Evolutionary conservation across 1,140 invertebrate species (phyloP).

Genomic region (Drosophila cardini): DNA sequence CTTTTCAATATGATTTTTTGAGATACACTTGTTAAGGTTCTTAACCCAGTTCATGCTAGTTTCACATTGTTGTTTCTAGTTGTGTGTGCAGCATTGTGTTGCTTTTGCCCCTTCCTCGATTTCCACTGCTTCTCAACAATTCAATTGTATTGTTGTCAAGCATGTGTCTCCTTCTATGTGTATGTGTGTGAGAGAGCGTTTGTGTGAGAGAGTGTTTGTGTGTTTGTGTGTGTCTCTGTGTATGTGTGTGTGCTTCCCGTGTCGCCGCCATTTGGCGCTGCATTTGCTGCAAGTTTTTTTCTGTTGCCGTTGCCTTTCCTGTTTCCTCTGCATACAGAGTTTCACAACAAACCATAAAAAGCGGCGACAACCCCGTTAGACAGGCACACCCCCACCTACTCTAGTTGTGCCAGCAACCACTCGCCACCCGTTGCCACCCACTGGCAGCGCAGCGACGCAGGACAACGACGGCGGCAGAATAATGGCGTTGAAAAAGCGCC

Average conservation of each 20-base stretch:
- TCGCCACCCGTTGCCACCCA: slow-evolving; percentile 39
- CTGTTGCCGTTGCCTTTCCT: slow-evolving; percentile 60
- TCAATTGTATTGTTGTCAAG: slow-evolving; percentile 53
- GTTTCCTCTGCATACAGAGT: slow-evolving; percentile 74
- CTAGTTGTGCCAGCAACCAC: slow-evolving; percentile 28
- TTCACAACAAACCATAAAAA: slow-evolving; percentile 83
- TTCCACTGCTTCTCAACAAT: not conserved
- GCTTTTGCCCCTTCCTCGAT: not conserved
- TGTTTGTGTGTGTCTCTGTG: slow-evolving; percentile 17
- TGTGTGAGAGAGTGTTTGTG: not conserved
- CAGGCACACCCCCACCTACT: slow-evolving; percentile 15
- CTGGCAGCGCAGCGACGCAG: slow-evolving; percentile 47
- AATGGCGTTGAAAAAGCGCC: slow-evolving; percentile 41
- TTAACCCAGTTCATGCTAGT: slow-evolving; percentile 35
- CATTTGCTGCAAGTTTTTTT: slow-evolving; percentile 55
- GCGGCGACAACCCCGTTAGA: slow-evolving; percentile 3
- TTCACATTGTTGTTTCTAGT: slow-evolving; percentile 42
- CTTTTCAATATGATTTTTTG: slow-evolving; percentile 15
- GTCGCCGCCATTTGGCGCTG: slow-evolving; percentile 64
- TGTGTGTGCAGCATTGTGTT: slow-evolving; percentile 26
- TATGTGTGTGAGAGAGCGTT: slow-evolving; percentile 15
- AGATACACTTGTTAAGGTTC: slow-evolving; percentile 9
- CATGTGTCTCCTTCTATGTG: slow-evolving; percentile 36
- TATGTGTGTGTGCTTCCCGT: slow-evolving; percentile 40
- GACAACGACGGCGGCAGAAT: slow-evolving; percentile 52